Conservation (phyloP, 2,888 invertebrate species). For the Ormyrus pomaceus region DNA sequence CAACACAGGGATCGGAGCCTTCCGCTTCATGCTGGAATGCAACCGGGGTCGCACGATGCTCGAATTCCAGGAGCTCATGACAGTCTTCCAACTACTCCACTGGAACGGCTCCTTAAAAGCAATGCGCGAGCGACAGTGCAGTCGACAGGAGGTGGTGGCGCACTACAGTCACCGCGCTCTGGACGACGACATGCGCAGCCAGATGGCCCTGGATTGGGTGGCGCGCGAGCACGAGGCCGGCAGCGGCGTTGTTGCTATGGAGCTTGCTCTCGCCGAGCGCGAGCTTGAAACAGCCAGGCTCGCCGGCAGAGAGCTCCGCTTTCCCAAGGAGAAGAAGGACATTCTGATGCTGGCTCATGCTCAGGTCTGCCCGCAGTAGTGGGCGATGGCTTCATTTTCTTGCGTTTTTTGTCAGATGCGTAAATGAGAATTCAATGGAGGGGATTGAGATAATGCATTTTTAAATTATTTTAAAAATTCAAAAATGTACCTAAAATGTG, state of each 20-base stretch:
- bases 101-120: constrained; percentile 98
- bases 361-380: constrained; percentile 80
- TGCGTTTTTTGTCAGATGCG: too few relatives aligned
- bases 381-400: neutral
- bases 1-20: constrained; percentile 87
- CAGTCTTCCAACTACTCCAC: constrained; percentile 96
- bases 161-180: constrained; percentile 95
- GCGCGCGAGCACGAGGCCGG: constrained; percentile 85
- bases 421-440: too few relatives aligned
- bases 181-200: constrained; percentile 96
- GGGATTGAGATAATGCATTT: too few relatives aligned
- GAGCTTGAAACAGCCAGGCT: constrained; percentile 91
- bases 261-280: constrained; percentile 89
- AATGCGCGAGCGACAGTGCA: constrained; percentile 96
- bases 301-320: constrained; percentile 92
- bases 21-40: constrained; percentile 82
- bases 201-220: constrained; percentile 98
- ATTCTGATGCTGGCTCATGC: constrained; percentile 93
- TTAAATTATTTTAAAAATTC: too few relatives aligned
- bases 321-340: constrained; percentile 97
- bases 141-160: constrained; percentile 93
- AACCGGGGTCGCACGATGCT: constrained; percentile 90
- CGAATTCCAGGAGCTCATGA: constrained; percentile 97
- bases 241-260: constrained; percentile 83
- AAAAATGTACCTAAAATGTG: too few relatives aligned